Base-by-base conservation (phyloP, 35 echinoderm and acorn worm genomes). In the Antedon bifida region DNA sequence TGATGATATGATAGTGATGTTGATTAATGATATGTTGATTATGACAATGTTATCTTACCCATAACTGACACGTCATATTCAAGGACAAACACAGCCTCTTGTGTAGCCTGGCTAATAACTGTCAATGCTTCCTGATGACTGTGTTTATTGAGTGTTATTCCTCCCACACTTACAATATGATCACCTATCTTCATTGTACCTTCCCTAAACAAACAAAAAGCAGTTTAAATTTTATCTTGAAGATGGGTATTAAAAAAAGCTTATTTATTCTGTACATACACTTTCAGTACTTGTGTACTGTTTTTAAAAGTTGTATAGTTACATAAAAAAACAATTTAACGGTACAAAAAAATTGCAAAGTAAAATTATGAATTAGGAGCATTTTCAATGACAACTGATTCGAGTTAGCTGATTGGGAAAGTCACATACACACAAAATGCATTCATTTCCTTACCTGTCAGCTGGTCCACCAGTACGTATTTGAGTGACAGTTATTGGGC, bases 41-140 rank as follows among this genome's bases (percentile, higher is more conserved):
- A 42, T 42, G 38, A 42, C 38, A 14, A 42, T 42, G 38, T 7
- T 32, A 38, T 77, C 95, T 90, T 51, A 99, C 95, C 95, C 95
- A 99, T 93, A n/a, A 99, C 89, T 21, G 95, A 99, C 31, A 99
- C 95, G 80, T 99, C 95, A 80, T 99, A 99, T 29, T 99, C 95
- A 12, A 97, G 74, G 44, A 89, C 75, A 39, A 99, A 87, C 30
- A 86, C 82, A 34, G 88, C 91, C 29, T 89, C 88, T n/a, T 73
- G 86, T 29, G 79, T 56, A 78, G 84, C 76, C 46, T 88, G 88
- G 55, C 89, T 92, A 33, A 99, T 75, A 30, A 87, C 83, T 77
- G 84, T 85, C 21, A 92, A 36, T 4, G 95, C 95, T 74, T 99
- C 95, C 42, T 82, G 85, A 78, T 99, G 95, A 19, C 85, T 88